These are phyloP conservation scores for Coluber constrictor DNA, from an alignment of 2,797 vertebrate genomes.

Conservation along the genomic window DNA sequence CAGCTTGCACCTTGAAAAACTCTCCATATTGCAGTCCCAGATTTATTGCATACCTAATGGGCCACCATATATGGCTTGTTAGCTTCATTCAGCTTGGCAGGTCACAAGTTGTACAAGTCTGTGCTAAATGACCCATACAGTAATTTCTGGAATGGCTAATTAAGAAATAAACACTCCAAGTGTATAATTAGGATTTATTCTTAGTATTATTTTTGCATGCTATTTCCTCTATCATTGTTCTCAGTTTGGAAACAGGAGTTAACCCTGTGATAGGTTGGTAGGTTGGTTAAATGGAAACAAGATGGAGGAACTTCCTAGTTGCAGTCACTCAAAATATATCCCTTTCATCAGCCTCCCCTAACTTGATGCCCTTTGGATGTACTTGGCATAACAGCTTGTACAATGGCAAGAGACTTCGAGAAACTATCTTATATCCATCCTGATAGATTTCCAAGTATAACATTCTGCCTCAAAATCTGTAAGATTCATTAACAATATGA, in stretches of 20 bases:
- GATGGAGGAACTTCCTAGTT: not conserved
- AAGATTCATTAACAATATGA: not conserved
- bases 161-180: constrained; percentile 3
- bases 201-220: not conserved
- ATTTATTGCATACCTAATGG: not conserved
- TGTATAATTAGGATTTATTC: not conserved
- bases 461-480: not conserved
- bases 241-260: not conserved
- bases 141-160: not conserved
- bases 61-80: not conserved
- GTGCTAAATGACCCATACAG: not conserved
- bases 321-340: not conserved
- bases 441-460: not conserved
- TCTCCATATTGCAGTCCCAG: not conserved
- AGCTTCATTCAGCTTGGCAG: not conserved
- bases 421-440: not conserved
- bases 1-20: not conserved
- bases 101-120: constrained; percentile 11
- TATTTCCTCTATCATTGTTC: not conserved
- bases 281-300: not conserved
- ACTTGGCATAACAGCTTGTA: not conserved
- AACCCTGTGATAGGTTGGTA: not conserved
- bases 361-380: not conserved
- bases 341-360: not conserved
- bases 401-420: not conserved